phyloP scores from a whole-genome alignment of 1,140 invertebrate genomes.

The Trichonephila clavipes region DNA sequence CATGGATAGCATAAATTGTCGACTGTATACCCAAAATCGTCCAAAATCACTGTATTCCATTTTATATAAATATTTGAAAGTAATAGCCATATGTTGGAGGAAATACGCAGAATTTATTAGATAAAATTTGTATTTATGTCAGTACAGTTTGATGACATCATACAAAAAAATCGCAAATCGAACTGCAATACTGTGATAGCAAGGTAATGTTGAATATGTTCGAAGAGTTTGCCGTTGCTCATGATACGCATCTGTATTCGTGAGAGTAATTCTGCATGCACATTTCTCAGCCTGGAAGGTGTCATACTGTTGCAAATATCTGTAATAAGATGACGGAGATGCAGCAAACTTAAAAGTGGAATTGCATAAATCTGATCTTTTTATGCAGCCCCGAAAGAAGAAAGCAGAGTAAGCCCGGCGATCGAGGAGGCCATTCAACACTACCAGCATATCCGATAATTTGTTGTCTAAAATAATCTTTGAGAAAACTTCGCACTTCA shows the following conservation, averaged over 20 bases:
- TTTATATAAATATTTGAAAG: neutral
- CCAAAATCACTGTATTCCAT: neutral
- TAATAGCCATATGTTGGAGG: neutral
- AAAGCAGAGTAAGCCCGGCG: conserved; percentile 55
- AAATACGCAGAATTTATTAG: neutral
- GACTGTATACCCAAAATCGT: neutral
- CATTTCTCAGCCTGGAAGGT: conserved; percentile 11
- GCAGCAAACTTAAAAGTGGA: neutral
- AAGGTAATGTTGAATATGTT: neutral
- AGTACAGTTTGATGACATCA: conserved; percentile 1
- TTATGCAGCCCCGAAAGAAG: conserved; percentile 74
- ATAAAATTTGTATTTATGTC: conserved; percentile 7
- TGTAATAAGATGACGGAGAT: neutral
- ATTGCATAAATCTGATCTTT: conserved; percentile 55
- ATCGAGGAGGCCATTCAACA: neutral
- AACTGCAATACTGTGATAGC: neutral
- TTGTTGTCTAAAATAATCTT: neutral
- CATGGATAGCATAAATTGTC: neutral
- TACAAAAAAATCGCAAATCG: neutral
- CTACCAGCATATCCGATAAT: neutral
- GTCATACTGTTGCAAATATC: neutral
- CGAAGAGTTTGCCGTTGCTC: neutral
- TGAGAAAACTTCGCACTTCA: neutral
- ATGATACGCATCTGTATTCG: conserved; percentile 10
- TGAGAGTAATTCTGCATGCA: conserved; percentile 7